Percentiles rank a stretch among this genome's conserved stretches.
These are phyloP conservation scores for Eospalax fontanierii DNA, from an alignment of 2,797 vertebrate genomes.

Conservation along the genomic window DNA sequence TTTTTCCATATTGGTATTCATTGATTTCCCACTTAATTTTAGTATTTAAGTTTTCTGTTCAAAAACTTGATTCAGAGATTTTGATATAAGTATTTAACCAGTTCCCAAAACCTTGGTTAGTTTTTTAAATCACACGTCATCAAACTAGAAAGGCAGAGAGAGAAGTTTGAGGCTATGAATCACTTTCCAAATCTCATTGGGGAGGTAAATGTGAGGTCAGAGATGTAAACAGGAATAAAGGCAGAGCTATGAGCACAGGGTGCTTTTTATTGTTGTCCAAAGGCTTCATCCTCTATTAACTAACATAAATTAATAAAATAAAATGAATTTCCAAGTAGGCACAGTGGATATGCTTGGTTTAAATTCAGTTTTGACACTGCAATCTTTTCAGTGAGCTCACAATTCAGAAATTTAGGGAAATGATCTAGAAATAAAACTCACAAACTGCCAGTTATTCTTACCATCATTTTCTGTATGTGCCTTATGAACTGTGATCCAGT, in stretches of 20 bases:
- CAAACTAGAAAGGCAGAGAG: background rate
- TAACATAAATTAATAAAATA: background rate
- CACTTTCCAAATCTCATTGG: background rate
- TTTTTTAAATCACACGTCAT: background rate
- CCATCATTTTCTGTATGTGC: background rate
- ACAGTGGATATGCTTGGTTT: background rate
- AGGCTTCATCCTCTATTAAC: background rate
- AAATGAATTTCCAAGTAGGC: background rate
- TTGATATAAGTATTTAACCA: constrained; percentile 22
- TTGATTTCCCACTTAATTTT: constrained; percentile 33
- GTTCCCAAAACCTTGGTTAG: constrained; percentile 17
- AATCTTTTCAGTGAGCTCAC: background rate
- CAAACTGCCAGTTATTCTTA: background rate
- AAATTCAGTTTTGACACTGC: background rate
- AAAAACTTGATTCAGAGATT: background rate
- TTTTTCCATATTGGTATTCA: constrained; percentile 35
- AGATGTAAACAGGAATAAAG: background rate
- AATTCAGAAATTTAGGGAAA: background rate
- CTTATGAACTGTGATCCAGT: background rate
- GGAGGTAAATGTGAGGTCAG: background rate
- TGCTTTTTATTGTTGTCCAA: background rate
- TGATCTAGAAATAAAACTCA: constrained; percentile 34
- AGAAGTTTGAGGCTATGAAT: background rate
- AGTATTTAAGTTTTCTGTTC: constrained; percentile 52
- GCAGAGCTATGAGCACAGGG: background rate